These are phyloP conservation scores for Nymphalis urticae DNA, from an alignment of 2,888 invertebrate species.

Conservation along the genomic window DNA sequence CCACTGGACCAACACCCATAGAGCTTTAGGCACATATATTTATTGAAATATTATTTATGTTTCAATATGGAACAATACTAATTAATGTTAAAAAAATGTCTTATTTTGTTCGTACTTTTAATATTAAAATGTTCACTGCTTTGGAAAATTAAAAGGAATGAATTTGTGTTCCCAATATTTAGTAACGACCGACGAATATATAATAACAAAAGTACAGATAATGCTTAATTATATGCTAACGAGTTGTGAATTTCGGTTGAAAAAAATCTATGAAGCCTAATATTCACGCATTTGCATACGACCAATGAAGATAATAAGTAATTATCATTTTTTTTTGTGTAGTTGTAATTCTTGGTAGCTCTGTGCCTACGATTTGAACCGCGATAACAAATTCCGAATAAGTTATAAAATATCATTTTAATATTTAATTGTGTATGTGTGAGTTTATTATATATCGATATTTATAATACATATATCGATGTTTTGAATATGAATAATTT, in stretches of 20 bases:
- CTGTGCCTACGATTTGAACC: not conserved
- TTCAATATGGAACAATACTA: no score
- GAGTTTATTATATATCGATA: no score
- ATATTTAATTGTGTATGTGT: not conserved
- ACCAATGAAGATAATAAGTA: not conserved
- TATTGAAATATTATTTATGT: no score
- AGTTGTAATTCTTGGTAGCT: not conserved
- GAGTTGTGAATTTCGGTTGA: not conserved
- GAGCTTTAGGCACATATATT: no score
- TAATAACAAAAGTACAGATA: not conserved
- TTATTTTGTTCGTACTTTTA: not conserved
- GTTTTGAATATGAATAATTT: not conserved
- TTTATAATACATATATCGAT: not conserved
- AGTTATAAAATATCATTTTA: not conserved
- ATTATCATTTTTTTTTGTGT: not conserved
- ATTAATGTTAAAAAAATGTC: not conserved
- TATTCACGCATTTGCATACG: not conserved
- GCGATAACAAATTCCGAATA: not conserved
- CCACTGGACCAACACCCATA: no score
- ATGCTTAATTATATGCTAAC: constrained; percentile 2
- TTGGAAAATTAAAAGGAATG: constrained; percentile 8
- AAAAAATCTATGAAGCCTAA: not conserved
- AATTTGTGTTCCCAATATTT: constrained; percentile 7
- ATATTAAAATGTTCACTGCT: constrained; percentile 12
- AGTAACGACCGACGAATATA: not conserved